Base-by-base conservation (phyloP, 1,140 invertebrate species). In the Macrobrachium nipponense region DNA sequence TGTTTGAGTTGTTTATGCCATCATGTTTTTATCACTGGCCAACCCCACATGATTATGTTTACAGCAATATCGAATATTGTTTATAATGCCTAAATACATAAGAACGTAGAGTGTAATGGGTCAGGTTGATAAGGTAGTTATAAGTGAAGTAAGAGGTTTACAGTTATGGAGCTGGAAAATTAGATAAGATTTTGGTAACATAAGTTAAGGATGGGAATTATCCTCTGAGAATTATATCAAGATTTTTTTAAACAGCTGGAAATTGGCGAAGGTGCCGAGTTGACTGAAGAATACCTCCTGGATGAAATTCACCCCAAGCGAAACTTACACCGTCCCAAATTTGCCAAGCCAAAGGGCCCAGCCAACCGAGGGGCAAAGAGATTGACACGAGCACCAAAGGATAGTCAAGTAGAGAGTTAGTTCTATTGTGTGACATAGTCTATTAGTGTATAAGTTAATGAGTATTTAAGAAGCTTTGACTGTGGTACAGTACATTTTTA, bases 231-330 rank as follows among this genome's bases (percentile, higher is more conserved):
- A 20, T 5, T 23, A 59, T 14, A 44, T 61, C 11, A n/a, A 72
- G 17, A 43, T 18, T 61, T 20, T 27, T 23, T 60, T 82, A 27
- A 81, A 75, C 92, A 98, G 97, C 91, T 99, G 91, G 97, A 99
- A 94, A 96, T 98, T 89, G 97, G 98, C 91, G 94, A 95, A 89
- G 95, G 95, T 70, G 94, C 94, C 89, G 97, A 99, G 92, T 91
- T 99, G 75, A 97, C 96, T 3, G 96, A 97, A 92, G 95, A 96
- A 87, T 98, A 94, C 91, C 92, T 99, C 11, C 94, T 96, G 91
- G 97, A 98, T 89, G 97, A 99, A 92, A 93, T 99, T 86, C 97
- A 99, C 92, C 98, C 98, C 12, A 97, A 97, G 91, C 95, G 96
- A 90, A 97, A 95, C 91, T 93, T 98, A 70, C 95, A 97, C 91